These are phyloP conservation scores for Etia nguti DNA, from an alignment of 2,113 vertebrate genomes.

Conservation along the genomic window DNA sequence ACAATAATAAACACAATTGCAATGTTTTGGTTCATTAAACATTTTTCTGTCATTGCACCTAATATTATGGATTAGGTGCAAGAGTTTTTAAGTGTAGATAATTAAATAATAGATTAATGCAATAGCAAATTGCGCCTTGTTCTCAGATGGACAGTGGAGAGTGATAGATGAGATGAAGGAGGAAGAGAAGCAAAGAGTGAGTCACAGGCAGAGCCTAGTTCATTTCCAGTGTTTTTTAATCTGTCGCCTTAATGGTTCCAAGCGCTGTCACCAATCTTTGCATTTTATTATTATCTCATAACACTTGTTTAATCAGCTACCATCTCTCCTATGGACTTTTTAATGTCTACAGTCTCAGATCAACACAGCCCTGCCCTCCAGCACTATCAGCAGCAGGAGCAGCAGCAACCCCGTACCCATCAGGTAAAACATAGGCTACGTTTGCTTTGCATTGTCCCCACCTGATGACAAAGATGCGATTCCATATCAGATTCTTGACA, in stretches of 20 bases:
- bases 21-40: not conserved
- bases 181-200: not conserved
- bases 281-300: not conserved
- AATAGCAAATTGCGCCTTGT: not conserved
- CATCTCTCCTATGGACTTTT: not conserved
- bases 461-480: not conserved
- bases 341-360: not conserved
- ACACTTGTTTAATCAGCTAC: not conserved
- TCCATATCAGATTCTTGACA: not conserved
- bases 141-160: not conserved
- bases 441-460: not conserved
- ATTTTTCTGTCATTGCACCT: not conserved
- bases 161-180: not conserved
- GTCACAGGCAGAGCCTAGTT: not conserved
- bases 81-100: not conserved
- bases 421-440: not conserved
- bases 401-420: not conserved
- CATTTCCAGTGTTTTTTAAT: not conserved
- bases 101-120: not conserved
- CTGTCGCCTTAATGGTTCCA: not conserved
- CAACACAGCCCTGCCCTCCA: not conserved
- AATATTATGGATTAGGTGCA: not conserved
- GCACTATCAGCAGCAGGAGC: not conserved
- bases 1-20: not conserved
- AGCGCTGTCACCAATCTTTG: not conserved